Evolutionary conservation across 37 sponge, comb jelly and placozoan genomes (phyloP), one percentile per base, ranked within the genome.

Genomic region (Cladorhizidae sp.): DNA sequence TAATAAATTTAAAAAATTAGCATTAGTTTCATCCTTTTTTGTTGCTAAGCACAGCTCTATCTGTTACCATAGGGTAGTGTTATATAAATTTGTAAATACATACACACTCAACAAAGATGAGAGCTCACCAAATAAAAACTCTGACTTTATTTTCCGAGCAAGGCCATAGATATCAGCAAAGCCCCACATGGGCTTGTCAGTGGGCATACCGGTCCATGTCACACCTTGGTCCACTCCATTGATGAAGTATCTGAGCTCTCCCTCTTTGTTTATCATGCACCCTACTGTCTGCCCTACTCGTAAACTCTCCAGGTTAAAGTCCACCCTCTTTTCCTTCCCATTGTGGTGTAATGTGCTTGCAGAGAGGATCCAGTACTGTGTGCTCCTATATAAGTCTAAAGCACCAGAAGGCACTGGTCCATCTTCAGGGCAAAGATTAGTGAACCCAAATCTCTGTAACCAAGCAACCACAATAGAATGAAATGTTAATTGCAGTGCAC

Each of bases 161-260:
- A 88, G 86, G 15, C 95, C 95, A 56, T 95, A 95, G 32, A 95
- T 85, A 56, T 95, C 95, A 41, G 92, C 95, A 76, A 95, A 88
- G 17, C 93, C 89, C 89, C 89, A 95, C 51, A 95, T 39, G 1
- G 89, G 86, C 59, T 67, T 72, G 55, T 91, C 92, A 17, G 82
- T 83, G 68, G 95, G 92, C 14, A 95, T 11, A 38, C 79, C 93
- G 5, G 79, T 61, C 89, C 93, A 89, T 23, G 82, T 86, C 51
- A 89, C 87, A 12, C 93, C 95, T 57, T 77, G 85, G 40, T 88
- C 89, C 22, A 68, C 69, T 5, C 93, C 95, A 75, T 95, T 84
- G 31, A 95, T 39, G 68, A 70, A 88, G 64, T 88, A 95, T 21
- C 80, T 70, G 59, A 95, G 64, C 38, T 85, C 86, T 74, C 95